Conservation (phyloP, 2,113 vertebrate species). For the Corythornis cristatus region DNA sequence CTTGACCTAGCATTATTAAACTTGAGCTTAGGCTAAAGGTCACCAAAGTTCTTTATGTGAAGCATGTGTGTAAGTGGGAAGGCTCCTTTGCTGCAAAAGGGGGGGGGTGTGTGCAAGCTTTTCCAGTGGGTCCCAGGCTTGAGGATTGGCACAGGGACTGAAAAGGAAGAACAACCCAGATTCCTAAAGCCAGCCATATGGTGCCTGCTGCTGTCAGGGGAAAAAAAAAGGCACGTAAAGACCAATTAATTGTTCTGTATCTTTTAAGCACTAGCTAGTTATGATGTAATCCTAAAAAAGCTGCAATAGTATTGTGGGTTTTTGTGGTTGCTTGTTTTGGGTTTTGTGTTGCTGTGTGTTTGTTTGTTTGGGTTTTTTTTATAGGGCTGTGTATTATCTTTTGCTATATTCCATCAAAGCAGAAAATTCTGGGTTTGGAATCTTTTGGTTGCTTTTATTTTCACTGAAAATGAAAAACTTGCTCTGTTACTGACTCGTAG, state of each 20-base stretch:
- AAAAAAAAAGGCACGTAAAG: neutral
- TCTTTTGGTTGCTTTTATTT: neutral
- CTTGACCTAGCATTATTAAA: conserved; percentile 41
- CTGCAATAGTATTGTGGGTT: neutral
- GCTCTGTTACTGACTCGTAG: neutral
- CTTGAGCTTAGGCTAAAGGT: conserved; percentile 25
- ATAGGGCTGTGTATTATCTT: neutral
- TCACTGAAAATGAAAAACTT: neutral
- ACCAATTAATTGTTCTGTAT: conserved; percentile 37
- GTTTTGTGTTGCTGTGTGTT: too few relatives aligned
- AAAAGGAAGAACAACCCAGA: conserved; percentile 33
- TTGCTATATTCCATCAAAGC: neutral
- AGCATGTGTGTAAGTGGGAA: conserved; percentile 45
- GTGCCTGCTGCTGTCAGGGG: conserved; percentile 39
- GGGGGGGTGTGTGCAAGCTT: neutral
- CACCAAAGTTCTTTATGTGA: conserved; percentile 35
- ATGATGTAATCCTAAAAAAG: neutral
- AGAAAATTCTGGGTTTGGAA: neutral
- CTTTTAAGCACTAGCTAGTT: neutral
- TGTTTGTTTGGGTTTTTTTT: neutral
- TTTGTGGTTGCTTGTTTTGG: neutral
- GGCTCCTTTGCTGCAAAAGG: neutral
- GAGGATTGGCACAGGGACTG: neutral
- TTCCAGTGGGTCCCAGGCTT: rapidly evolving
- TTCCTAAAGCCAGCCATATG: conserved; percentile 42